Base-by-base conservation (phyloP, 35 echinoderm and acorn worm genomes). In the Nesometra sesokonis region DNA sequence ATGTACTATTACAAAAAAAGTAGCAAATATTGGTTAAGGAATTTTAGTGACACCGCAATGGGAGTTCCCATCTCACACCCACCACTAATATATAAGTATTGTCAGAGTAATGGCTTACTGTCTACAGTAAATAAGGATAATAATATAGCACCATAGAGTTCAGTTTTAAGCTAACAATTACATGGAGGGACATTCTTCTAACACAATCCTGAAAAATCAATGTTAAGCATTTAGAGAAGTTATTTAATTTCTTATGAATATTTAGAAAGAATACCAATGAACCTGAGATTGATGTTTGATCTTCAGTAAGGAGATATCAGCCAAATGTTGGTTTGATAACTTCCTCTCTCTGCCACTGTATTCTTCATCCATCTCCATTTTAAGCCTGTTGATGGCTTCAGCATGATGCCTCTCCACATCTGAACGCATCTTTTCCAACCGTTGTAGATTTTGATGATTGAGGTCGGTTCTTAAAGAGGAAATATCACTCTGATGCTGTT, bases 201-300 rank as follows among this genome's bases (percentile, higher is more conserved):
- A 67, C 1, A 43, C 39, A 67, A 2, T 67, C 52, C 52, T 67
- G 52, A 67, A 19, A 67, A 17, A 13, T 67, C 7, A 17, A 17
- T 67, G 8, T 11, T 17, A 67, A 67, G 21, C 52, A 2, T 67
- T 17, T 19, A 2, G 7, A 17, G 39, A 7, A 43, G 15, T 43
- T 7, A 43, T 43, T 43, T 7, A 43, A 43, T 43, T 43, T 4
- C 9, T 67, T 17, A 27, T 67, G 23, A 36, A 35, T 67, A 77
- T 35, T 92, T 92, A 99, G 89, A 88, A 99, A 32, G 96, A 91
- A 90, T 81, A 94, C 92, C 93, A 94, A 91, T 99, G 93, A 93
- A 99, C 96, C 96, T 99, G 96, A 82, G 85, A 87, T 57, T 92
- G 90, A 91, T 99, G 96, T 81, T 94, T 89, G 23, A 85, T 92